Evolutionary conservation across 1,140 invertebrate species (phyloP).

Genomic region (Drosophila repletoides): DNA sequence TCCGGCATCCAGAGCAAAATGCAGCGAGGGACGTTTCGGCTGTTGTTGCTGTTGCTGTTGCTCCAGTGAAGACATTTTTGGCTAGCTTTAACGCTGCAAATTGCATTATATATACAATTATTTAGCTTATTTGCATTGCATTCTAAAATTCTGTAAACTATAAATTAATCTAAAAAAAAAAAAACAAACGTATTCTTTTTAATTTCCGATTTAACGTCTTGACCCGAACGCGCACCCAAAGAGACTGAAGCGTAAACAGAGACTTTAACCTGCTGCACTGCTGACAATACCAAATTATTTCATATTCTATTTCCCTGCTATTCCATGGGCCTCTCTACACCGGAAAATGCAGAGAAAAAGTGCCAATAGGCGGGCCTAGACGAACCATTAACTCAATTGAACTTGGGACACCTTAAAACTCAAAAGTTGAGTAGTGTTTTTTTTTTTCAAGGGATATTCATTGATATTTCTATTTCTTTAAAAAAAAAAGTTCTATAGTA

Average conservation of each 20-base stretch:
- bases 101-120: slow-evolving; percentile 46
- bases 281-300: neutral
- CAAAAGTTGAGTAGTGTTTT: no score
- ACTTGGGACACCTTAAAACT: neutral
- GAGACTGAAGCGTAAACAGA: slow-evolving; percentile 36
- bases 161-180: neutral
- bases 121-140: neutral
- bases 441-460: no score
- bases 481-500: no score
- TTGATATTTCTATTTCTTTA: no score
- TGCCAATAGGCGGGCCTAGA: slow-evolving; percentile 25
- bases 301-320: no score
- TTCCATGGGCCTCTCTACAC: neutral
- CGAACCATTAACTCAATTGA: slow-evolving; percentile 21
- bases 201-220: slow-evolving; percentile 29
- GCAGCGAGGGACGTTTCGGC: slow-evolving; percentile 58
- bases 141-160: no score
- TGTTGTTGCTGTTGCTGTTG: slow-evolving; percentile 36
- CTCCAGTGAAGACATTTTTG: slow-evolving; percentile 56
- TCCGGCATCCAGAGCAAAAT: slow-evolving; percentile 40
- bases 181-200: slow-evolving; percentile 17
- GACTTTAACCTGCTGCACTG: neutral
- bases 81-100: slow-evolving; percentile 45
- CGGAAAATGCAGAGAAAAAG: neutral
- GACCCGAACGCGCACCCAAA: slow-evolving; percentile 33